phyloP scores from a whole-genome alignment of 2,888 invertebrate species.

The Pandemis heparana region DNA sequence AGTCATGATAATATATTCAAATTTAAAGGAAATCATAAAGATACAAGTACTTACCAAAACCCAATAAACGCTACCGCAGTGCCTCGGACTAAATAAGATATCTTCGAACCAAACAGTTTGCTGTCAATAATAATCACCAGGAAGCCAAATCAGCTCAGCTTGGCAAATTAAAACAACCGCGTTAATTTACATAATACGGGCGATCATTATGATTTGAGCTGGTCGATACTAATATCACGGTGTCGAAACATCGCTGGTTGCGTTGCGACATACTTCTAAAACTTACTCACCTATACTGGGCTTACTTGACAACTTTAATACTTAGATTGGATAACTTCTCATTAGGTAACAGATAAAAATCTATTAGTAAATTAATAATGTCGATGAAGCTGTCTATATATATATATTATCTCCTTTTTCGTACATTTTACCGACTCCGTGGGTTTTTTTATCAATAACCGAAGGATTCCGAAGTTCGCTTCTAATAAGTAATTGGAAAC shows the following conservation, averaged over 20 bases:
- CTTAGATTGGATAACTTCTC: slow-evolving; percentile 71
- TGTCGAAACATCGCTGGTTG: slow-evolving; percentile 76
- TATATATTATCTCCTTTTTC: slow-evolving; percentile 12
- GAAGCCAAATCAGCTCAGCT: slow-evolving; percentile 52
- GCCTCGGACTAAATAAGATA: background rate
- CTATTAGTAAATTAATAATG: slow-evolving; percentile 48
- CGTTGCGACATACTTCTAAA: slow-evolving; percentile 68
- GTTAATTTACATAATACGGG: slow-evolving; percentile 69
- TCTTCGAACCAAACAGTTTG: slow-evolving; percentile 3
- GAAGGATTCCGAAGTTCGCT: background rate
- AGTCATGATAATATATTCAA: background rate
- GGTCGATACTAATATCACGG: slow-evolving; percentile 57
- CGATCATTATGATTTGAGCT: slow-evolving; percentile 63
- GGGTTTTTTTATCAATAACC: slow-evolving; percentile 19
- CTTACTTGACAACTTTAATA: slow-evolving; percentile 70
- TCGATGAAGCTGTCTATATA: slow-evolving; percentile 10
- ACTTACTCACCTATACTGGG: slow-evolving; percentile 63
- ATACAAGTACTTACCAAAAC: slow-evolving; percentile 5
- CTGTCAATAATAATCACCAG: slow-evolving; percentile 39
- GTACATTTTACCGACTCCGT: slow-evolving; percentile 5
- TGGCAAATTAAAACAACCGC: slow-evolving; percentile 56
- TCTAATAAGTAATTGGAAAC: slow-evolving; percentile 3
- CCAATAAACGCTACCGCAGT: background rate
- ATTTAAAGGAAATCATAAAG: slow-evolving; percentile 9
- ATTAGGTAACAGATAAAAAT: slow-evolving; percentile 69